phyloP scores from a whole-genome alignment of 2,797 vertebrate species.

The Hydrocynus forskahlii region DNA sequence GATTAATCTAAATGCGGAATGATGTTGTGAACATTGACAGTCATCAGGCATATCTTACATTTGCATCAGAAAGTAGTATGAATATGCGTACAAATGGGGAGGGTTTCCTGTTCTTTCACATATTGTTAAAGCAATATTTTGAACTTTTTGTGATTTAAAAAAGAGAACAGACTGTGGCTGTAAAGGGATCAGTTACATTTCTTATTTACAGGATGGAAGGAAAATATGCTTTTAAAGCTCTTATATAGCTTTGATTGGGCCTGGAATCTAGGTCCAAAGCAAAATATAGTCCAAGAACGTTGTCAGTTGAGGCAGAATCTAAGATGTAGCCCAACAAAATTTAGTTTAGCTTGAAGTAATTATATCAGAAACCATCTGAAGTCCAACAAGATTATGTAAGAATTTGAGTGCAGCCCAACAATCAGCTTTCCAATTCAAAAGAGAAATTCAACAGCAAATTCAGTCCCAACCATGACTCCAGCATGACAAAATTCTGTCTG shows the following conservation, averaged over 20 bases:
- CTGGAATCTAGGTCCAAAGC: background rate
- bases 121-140: background rate
- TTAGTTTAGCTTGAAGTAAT: background rate
- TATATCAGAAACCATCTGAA: background rate
- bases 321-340: background rate
- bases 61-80: background rate
- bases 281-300: background rate
- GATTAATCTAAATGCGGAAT: slow-evolving; percentile 9
- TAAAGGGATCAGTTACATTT: background rate
- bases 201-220: no score
- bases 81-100: background rate
- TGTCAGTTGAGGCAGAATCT: background rate
- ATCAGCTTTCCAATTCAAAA: no score
- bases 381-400: background rate
- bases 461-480: no score
- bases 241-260: background rate
- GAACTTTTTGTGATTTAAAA: background rate
- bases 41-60: background rate
- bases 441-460: no score
- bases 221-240: no score
- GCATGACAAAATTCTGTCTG: background rate
- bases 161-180: background rate
- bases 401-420: background rate
- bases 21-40: slow-evolving; percentile 1
- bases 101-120: background rate